phyloP scores from a whole-genome alignment of 1,140 invertebrate genomes.

The Drosophila ogumai region DNA sequence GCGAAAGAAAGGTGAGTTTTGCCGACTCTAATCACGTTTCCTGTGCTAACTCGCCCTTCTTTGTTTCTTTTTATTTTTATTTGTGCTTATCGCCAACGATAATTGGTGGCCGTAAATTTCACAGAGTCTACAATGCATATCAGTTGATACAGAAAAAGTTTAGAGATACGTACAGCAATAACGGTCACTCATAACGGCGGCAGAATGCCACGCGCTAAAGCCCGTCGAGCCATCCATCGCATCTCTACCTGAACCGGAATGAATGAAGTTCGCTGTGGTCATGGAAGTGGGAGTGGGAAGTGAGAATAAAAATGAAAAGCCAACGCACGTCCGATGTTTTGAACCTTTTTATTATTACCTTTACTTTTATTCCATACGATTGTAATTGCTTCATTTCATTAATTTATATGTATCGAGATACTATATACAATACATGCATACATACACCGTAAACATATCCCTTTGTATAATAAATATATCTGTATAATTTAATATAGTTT shows the following conservation, averaged over 20 bases:
- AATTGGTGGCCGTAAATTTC: conserved; percentile 38
- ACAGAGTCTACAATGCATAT: conserved; percentile 88
- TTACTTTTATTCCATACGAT: conserved; percentile 73
- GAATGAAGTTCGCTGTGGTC: conserved; percentile 31
- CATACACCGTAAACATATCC: conserved; percentile 61
- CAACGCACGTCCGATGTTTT: conserved; percentile 53
- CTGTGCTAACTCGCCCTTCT: conserved; percentile 35
- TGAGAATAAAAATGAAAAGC: conserved; percentile 33
- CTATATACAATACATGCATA: conserved; percentile 68
- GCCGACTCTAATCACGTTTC: not conserved
- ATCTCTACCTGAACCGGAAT: conserved; percentile 47
- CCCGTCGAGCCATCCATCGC: conserved; percentile 29
- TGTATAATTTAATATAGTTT: conserved; percentile 60
- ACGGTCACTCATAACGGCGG: conserved; percentile 66
- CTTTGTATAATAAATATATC: conserved; percentile 59
- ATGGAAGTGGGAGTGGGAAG: not conserved
- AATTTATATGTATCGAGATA: conserved; percentile 73
- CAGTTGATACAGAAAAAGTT: conserved; percentile 89
- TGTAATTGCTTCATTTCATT: conserved; percentile 83
- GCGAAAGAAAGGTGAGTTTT: conserved; percentile 80
- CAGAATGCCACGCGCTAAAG: not conserved
- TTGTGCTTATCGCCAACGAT: conserved; percentile 27
- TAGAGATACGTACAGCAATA: conserved; percentile 88
- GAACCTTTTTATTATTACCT: conserved; percentile 67
- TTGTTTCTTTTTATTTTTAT: conserved; percentile 9